These are phyloP conservation scores for Drosophila ananassae DNA, from an alignment of 1,140 invertebrate species.

Conservation along the genomic window DNA sequence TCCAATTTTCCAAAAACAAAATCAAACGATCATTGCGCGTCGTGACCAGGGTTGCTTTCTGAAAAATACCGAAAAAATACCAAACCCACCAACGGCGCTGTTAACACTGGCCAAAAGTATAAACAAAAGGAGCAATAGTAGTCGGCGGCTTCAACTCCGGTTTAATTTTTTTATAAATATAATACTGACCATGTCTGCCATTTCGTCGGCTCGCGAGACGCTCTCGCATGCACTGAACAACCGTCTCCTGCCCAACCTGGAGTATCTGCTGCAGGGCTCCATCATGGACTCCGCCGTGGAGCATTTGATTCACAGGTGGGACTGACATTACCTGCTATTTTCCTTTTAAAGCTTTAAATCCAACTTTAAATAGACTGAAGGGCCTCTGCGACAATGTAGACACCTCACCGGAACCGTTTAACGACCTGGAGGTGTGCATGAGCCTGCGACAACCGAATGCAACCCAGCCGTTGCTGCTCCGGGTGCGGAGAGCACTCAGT, in stretches of 20 bases:
- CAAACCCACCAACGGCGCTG: not conserved
- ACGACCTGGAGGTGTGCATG: constrained; percentile 95
- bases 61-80: not conserved
- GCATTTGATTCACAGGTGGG: constrained; percentile 92
- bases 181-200: constrained; percentile 33
- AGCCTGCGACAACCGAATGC: constrained; percentile 88
- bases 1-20: constrained; percentile 25
- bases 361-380: constrained; percentile 86
- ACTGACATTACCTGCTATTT: not conserved
- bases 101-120: constrained; percentile 1
- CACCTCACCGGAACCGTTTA: constrained; percentile 94
- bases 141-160: not conserved
- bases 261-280: constrained; percentile 95
- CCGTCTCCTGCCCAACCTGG: constrained; percentile 95
- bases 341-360: not conserved
- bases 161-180: not conserved
- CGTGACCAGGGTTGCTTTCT: not conserved
- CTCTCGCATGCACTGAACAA: constrained; percentile 90
- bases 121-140: not conserved
- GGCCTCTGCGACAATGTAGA: constrained; percentile 98
- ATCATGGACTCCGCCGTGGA: constrained; percentile 96
- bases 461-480: constrained; percentile 86
- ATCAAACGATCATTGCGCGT: constrained; percentile 19
- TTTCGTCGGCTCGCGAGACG: constrained; percentile 89
- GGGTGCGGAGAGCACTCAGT: constrained; percentile 91